Base-by-base conservation (phyloP, 2,888 invertebrate genomes). In the Tolmerus cingulatus region DNA sequence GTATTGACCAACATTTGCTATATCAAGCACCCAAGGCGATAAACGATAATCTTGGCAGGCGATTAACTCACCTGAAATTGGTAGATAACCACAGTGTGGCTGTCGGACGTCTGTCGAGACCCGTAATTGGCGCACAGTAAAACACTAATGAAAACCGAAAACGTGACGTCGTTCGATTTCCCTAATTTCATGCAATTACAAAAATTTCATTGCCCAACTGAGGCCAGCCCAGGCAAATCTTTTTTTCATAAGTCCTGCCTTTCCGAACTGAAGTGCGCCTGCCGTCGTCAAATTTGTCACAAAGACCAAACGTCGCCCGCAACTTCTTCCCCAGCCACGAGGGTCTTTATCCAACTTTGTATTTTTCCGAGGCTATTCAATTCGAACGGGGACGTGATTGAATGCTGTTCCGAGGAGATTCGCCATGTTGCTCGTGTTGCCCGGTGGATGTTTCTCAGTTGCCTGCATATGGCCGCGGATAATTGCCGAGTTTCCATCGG, bases 101-200 rank as follows among this genome's bases (percentile, higher is more conserved):
- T 23, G 66, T 66, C 66, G 12, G 66, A 66, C 7, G n/a, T 51
- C 66, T 23, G 23, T 19, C 14, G 66, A 46, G 43, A 66, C 27
- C 78, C 43, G 43, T 23, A 78, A 78, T 78, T 78, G 78, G 78
- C 40, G 34, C 19, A 43, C 5, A 43, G 78, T 78, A 78, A 43
- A 78, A 78, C 40, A 40, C 78, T 78, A 78, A 40, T 78, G 78
- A 78, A 78, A 78, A 43, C 5, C 78, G 27, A 27, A 78, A 78
- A 78, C 78, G 78, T 78, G 78, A 37, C 43, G 43, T 43, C 23
- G 19, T 43, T 43, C 23, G 27, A 78, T 78, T 78, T 78, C 23
- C 40, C 23, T 78, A 78, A 40, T 78, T 78, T 78, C 78, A 78
- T 78, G 78, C 78, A 40, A 78, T 78, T 78, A 78, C 78, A 78